phyloP scores from a whole-genome alignment of 2,797 vertebrate genomes.

The Gephyroberyx darwinii region DNA sequence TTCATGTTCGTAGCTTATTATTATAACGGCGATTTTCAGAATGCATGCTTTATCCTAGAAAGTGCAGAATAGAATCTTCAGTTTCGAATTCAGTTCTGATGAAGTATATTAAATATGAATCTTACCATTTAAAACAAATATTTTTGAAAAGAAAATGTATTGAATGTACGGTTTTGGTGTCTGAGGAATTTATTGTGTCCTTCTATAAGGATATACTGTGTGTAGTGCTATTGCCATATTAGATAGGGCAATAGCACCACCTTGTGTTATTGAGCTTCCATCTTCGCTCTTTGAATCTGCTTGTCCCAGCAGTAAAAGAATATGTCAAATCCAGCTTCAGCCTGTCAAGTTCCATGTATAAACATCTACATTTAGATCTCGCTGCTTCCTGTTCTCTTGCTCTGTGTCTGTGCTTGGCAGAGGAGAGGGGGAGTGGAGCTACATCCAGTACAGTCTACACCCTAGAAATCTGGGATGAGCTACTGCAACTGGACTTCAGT shows the following conservation, averaged over 20 bases:
- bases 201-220: background rate
- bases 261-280: conserved; percentile 13
- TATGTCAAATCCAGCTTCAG: background rate
- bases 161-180: background rate
- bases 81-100: background rate
- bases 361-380: background rate
- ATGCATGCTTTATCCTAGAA: background rate
- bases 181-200: no score
- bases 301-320: background rate
- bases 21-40: background rate
- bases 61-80: background rate
- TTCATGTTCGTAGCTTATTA: background rate
- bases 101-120: background rate
- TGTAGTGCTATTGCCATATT: background rate
- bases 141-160: background rate
- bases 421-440: conserved; percentile 1
- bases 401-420: background rate
- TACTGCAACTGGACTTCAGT: conserved; percentile 15
- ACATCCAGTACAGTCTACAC: background rate
- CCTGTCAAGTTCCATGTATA: background rate
- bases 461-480: conserved; percentile 2
- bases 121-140: background rate
- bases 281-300: background rate
- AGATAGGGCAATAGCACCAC: conserved; percentile 22
- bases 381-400: background rate